Percentiles rank a stretch among this genome's conserved stretches.
These are phyloP conservation scores for Gerris buenoi DNA, from an alignment of 1,140 invertebrate genomes.

Conservation along the genomic window DNA sequence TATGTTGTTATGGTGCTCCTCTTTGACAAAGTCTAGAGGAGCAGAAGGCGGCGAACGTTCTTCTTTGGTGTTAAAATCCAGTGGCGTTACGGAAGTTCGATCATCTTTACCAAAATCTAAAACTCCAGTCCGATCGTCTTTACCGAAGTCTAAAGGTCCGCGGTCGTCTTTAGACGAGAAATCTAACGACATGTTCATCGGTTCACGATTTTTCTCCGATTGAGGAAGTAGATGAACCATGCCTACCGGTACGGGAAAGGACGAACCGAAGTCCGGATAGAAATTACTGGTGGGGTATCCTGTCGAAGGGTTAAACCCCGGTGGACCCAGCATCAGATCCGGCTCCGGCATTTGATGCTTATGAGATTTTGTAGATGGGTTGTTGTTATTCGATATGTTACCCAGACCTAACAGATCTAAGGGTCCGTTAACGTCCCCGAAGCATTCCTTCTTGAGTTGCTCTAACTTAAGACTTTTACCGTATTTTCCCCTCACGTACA, in stretches of 20 bases:
- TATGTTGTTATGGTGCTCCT: slow-evolving; percentile 15
- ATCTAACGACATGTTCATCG: slow-evolving; percentile 8
- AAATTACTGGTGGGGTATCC: slow-evolving; percentile 41
- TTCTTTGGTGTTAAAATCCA: slow-evolving; percentile 6
- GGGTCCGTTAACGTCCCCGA: slow-evolving; percentile 41
- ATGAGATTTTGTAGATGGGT: slow-evolving; percentile 40
- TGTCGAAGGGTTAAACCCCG: slow-evolving; percentile 44
- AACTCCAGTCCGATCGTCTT: slow-evolving; percentile 3
- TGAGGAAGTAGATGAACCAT: slow-evolving; percentile 68
- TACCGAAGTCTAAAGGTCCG: slow-evolving; percentile 13
- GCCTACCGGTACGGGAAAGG: slow-evolving; percentile 64
- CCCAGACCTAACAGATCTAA: slow-evolving; percentile 52
- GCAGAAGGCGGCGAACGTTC: slow-evolving; percentile 13
- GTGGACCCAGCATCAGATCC: slow-evolving; percentile 26
- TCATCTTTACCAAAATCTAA: neutral
- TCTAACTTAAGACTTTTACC: slow-evolving; percentile 77
- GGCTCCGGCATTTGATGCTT: slow-evolving; percentile 29
- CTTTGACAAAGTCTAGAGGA: slow-evolving; percentile 19
- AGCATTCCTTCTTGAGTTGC: slow-evolving; percentile 70
- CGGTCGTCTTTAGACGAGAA: neutral
- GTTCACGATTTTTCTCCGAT: slow-evolving; percentile 44
- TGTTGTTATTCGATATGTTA: slow-evolving; percentile 42
- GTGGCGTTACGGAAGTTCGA: neutral
- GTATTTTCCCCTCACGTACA: slow-evolving; percentile 85
- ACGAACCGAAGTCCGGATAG: slow-evolving; percentile 60